Evolutionary conservation across 2,797 vertebrate genomes (phyloP), one percentile per base, ranked within the genome.

Genomic region (Squalus acanthias): DNA sequence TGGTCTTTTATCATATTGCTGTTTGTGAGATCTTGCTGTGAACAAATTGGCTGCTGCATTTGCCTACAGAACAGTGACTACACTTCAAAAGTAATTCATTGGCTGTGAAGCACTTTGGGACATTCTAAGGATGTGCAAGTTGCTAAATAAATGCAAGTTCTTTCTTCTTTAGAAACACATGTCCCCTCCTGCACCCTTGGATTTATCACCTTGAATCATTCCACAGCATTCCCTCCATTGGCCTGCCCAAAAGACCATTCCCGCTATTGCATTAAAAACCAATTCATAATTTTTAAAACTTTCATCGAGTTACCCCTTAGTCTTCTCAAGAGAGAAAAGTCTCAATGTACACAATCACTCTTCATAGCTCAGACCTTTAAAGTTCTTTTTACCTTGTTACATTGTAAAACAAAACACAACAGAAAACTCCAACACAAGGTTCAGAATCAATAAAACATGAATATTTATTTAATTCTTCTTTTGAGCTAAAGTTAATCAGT

Each of bases 391-490:
- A 85, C 0, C 46, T 39, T 85, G 20, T 46, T 39, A 67, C 6
- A 39, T 67, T n/a, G n/a, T 93, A 39, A 93, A 93, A 39, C 15
- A 39, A 29, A 93, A 93, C 39, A 85, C 17, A 46, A 85, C 39
- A 74, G 26, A 95, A 74, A 95, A 17, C 24, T 4, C 46, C 24
- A 74, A 72, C 69, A 33, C 10, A 74, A 29, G 20, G 46, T 95
- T 72, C 70, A 95, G 39, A 72, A 74, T 95, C 3, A 95, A 57
- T 95, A 57, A 95, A 74, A 74, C 69, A 95, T 50, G 39, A 74
- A 74, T 46, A 74, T 29, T 63, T 91, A 57, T 91, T 95, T 13
- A 95, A 53, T 72, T 72, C 24, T 74, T 74, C 46, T 63, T 50
- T 95, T 72, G 69, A 72, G 57, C 69, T 74, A 74, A 50, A 53